Evolutionary conservation across 2,888 invertebrate species (phyloP), one percentile per base, ranked within the genome.

Genomic region (Drosophila monieri): DNA sequence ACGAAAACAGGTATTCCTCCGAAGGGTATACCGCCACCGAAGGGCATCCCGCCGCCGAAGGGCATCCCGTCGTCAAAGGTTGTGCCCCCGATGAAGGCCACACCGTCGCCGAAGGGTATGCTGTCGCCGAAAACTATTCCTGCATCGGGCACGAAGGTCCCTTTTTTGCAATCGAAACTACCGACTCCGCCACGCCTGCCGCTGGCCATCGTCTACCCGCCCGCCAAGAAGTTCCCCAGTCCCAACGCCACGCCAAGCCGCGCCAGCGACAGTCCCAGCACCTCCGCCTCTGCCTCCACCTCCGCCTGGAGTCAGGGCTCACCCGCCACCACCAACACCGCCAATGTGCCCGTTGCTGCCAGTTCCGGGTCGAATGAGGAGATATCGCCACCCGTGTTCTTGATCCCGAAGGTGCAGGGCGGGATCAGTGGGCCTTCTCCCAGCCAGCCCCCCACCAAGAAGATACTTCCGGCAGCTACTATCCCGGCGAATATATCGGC

Each of bases 201-300:
- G 0, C 21, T 84, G 46, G 67, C 80, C 41, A 77, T 77, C 27
- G 65, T 73, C 12, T 84, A 77, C 37, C 85, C 85, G 15, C 32
- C 78, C 1, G 0, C 18, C 0, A 3, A 18, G 18, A 44, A 18
- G 10, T 21, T 1, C 2, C n/a, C 2, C 37, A 18, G 2, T 15
- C 2, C 39, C n/a, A 39, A 12, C 9, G 14, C 12, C 15, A 30
- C 5, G 2, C 35, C 35, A 10, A 51, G 27, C 1, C 37, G 46
- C 14, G 6, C 14, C 23, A 35, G 5, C 21, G 21, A 1, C 14
- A 64, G 5, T 21, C 3, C 9, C 35, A 54, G 12, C 6, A 15
- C 10, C 30, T 9, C 41, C 54, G 5, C 46, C 27, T 27, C 25
- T 3, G 21, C 21, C 4, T 21, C 21, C 21, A 3, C 21, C 6